Evolutionary conservation across 2,113 vertebrate genomes (phyloP).

Genomic region (Phalacrocorax pelagicus): DNA sequence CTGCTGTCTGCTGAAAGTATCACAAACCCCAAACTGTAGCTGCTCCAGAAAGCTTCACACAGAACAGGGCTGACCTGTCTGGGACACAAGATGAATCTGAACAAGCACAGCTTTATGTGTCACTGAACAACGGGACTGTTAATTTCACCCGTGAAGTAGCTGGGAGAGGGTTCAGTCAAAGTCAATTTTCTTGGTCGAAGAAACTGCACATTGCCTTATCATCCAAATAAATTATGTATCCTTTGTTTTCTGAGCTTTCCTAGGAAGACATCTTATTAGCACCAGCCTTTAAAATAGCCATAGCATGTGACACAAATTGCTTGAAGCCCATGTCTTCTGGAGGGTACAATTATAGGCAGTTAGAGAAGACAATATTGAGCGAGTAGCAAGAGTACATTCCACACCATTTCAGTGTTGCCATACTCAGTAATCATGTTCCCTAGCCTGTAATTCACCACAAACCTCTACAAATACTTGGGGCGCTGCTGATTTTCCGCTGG

Average conservation of each 20-base stretch:
- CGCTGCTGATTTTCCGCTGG: not conserved
- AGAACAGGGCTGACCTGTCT: not conserved
- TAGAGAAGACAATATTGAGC: not conserved
- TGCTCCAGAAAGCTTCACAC: not conserved
- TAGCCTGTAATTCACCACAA: not conserved
- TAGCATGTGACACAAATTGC: not conserved
- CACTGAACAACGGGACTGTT: not conserved
- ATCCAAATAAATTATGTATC: not conserved
- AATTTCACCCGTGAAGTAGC: not conserved
- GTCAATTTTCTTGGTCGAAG: not conserved
- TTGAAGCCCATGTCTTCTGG: not conserved
- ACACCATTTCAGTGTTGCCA: not conserved
- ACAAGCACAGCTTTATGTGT: not conserved
- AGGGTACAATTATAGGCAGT: not conserved
- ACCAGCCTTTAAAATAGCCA: not conserved
- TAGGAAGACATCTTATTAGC: not conserved
- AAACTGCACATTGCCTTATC: not conserved
- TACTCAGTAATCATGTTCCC: not conserved
- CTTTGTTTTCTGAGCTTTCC: not conserved
- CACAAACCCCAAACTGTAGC: not conserved
- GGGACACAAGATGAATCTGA: not conserved
- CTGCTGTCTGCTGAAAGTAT: not conserved
- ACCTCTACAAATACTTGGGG: not conserved
- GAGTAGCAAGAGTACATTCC: not conserved
- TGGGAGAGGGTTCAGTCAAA: not conserved